These are phyloP conservation scores for Zootoca vivipara DNA, from an alignment of 2,113 vertebrate genomes.

Conservation along the genomic window DNA sequence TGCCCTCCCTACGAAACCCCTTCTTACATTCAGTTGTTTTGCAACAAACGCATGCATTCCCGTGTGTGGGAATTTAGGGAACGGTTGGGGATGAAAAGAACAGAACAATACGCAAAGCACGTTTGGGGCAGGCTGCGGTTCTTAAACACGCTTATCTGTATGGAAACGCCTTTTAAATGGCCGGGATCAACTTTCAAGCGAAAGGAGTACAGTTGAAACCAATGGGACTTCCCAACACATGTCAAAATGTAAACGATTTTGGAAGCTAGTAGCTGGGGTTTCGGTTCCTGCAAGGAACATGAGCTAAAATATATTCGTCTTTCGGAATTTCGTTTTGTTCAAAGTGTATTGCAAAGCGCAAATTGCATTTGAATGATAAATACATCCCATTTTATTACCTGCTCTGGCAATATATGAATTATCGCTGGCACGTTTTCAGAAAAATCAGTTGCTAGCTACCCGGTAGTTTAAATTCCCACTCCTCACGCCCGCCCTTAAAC, in stretches of 20 bases:
- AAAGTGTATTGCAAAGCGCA: constrained; percentile 16
- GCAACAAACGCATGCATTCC: constrained; percentile 47
- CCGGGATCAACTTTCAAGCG: not conserved
- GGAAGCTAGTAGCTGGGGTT: constrained; percentile 50
- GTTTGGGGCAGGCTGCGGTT: constrained; percentile 21
- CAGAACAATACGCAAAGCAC: constrained; percentile 22
- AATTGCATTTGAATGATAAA: constrained; percentile 42
- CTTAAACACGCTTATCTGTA: not conserved
- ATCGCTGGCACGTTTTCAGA: constrained; percentile 60
- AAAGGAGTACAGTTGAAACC: not conserved
- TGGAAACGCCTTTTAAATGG: not conserved
- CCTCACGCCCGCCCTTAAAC: no score
- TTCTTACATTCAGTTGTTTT: constrained; percentile 67
- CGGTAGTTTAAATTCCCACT: constrained; percentile 62
- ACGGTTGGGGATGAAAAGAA: constrained; percentile 42
- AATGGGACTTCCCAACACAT: not conserved
- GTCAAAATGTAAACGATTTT: constrained; percentile 52
- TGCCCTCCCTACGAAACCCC: constrained; percentile 74
- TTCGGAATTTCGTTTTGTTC: not conserved
- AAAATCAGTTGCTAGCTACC: constrained; percentile 65
- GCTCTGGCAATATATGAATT: constrained; percentile 51
- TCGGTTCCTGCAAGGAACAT: constrained; percentile 44
- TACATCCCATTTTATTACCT: constrained; percentile 29
- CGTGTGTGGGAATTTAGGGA: constrained; percentile 55
- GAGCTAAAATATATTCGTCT: constrained; percentile 47